A percentile compares a stretch with the other conserved stretches of the same genome.
Evolutionary conservation across 2,888 invertebrate genomes (phyloP).

Genomic region (Drosophila fulvimacula): DNA sequence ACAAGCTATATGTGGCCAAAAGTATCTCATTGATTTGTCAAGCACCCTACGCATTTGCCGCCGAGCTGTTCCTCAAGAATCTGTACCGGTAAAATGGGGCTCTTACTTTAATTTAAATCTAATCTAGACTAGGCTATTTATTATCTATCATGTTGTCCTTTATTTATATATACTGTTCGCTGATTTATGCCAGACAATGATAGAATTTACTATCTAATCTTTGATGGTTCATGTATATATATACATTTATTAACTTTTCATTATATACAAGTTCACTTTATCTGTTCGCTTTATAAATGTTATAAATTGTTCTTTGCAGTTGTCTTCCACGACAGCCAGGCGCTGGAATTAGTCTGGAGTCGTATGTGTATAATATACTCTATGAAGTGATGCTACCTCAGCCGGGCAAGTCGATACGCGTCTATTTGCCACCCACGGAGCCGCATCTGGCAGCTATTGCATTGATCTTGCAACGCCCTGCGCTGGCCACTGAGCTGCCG

Average conservation of each 20-base stretch:
- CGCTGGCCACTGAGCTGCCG: constrained; percentile 93
- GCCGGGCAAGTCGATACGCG: constrained; percentile 93
- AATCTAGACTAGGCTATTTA: neutral
- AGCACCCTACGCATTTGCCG: constrained; percentile 94
- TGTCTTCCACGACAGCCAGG: constrained; percentile 92
- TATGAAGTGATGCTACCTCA: constrained; percentile 97
- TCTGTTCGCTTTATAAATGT: neutral
- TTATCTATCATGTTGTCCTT: neutral
- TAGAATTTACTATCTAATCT: constrained; percentile 8
- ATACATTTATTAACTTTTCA: neutral
- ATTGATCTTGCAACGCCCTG: constrained; percentile 91
- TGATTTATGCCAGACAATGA: constrained; percentile 12
- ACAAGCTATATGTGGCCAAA: constrained; percentile 97
- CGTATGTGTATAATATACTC: constrained; percentile 97
- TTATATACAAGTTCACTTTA: neutral
- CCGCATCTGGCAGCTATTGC: constrained; percentile 89
- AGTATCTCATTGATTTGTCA: constrained; percentile 96
- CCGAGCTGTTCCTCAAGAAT: constrained; percentile 94
- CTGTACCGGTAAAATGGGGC: constrained; percentile 89
- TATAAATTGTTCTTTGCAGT: constrained; percentile 83
- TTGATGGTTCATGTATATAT: neutral
- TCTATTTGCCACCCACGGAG: constrained; percentile 90
- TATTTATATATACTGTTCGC: neutral
- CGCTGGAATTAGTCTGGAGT: constrained; percentile 93
- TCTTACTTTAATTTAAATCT: neutral